Evolutionary conservation across 2,888 invertebrate genomes (phyloP), one percentile per base, ranked within the genome.

Genomic region (Frankliniella fusca): DNA sequence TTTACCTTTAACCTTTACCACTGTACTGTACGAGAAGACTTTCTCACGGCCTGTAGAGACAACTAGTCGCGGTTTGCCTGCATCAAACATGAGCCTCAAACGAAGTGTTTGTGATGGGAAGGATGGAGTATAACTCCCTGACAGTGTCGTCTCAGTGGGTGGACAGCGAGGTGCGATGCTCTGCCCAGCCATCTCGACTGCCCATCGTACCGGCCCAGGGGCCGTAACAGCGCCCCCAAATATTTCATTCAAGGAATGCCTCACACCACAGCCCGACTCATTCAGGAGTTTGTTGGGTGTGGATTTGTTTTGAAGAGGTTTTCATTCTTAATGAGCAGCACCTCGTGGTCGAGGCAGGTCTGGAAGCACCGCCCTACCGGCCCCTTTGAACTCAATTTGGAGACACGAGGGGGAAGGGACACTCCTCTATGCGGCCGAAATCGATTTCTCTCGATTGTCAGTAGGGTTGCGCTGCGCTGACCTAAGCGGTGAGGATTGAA

Each of bases 181-280:
- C 70, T 23, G 70, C 27, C 70, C 54, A 5, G 54, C 54, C 5
- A 20, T 15, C 70, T 23, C 23, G 70, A 23, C 70, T n/a, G 15
- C 70, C 70, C 70, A 10, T 76, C 70, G 38, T 20, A 54, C 27
- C 23, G 8, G 23, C 27, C 70, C 27, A 10, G 38, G 70, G 70
- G 70, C 70, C 70, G 70, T 76, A 76, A 76, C 70, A 76, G 70
- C 27, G 70, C 27, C 70, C 70, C 70, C 70, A 27, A 76, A 76
- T 76, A 76, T 76, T 76, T 76, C 70, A 76, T 76, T 76, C 23
- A 76, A 76, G 70, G 70, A 76, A 76, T 76, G 70, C 70, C 70
- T 27, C 38, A 3, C 38, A 38, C 38, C 38, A 38, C 38, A 38
- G 70, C 70, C 12, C 61, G 61, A 18, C 70, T 27, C 70, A 76